Percentiles rank a stretch among this genome's conserved stretches.
phyloP scores from a whole-genome alignment of 2,888 invertebrate species.

The Lottia scabra region DNA sequence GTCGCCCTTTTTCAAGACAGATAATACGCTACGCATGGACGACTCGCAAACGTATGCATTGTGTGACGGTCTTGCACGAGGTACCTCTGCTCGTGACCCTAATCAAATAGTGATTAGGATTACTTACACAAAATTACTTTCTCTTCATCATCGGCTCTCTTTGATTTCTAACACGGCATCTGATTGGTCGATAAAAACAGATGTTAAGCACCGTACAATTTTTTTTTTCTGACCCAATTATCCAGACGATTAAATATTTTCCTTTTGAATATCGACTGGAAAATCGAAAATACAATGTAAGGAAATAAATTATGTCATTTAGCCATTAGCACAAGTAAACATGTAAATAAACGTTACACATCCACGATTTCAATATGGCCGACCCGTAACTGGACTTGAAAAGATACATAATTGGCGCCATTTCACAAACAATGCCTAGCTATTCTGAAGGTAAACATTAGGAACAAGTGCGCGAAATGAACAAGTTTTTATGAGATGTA shows the following conservation, averaged over 20 bases:
- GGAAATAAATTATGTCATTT: background rate
- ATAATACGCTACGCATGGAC: no score
- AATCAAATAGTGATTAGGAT: conserved; percentile 1
- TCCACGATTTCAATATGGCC: background rate
- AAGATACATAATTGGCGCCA: background rate
- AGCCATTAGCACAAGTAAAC: background rate
- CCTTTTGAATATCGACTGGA: no score
- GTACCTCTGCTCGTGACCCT: background rate
- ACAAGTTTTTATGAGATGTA: background rate
- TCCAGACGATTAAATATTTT: background rate
- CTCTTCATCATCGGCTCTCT: background rate
- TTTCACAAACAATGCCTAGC: background rate
- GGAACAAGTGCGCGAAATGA: background rate
- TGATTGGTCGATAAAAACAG: background rate
- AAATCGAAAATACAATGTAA: background rate
- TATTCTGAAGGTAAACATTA: background rate
- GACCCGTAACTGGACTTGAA: background rate
- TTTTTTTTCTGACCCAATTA: background rate
- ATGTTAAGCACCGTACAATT: background rate
- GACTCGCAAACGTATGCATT: no score
- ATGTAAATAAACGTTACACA: conserved; percentile 2
- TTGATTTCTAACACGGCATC: background rate
- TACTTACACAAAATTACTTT: background rate
- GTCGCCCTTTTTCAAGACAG: no score
- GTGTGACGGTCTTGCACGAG: background rate